These are phyloP conservation scores for Athalia cordata DNA, from an alignment of 2,888 invertebrate species.

Conservation along the genomic window DNA sequence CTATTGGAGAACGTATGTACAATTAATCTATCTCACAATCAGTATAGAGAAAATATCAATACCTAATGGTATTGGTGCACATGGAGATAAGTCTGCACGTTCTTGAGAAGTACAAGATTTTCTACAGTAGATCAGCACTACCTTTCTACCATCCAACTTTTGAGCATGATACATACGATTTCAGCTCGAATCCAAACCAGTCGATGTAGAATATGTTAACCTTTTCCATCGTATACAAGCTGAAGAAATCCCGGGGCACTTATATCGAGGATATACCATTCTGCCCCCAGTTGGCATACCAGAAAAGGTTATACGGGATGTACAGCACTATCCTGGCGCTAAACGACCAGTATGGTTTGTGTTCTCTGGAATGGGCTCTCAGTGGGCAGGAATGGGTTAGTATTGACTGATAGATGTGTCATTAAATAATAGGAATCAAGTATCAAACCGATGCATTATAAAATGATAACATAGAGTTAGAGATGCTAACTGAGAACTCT, in stretches of 20 bases:
- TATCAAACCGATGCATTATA: too few species aligned
- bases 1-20: constrained; percentile 78
- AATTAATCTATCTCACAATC: neutral
- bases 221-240: constrained; percentile 79
- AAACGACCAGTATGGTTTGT: constrained; percentile 89
- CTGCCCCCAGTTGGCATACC: constrained; percentile 65
- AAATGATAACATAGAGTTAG: too few species aligned
- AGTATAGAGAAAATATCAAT: neutral
- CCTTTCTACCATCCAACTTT: neutral
- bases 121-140: too few species aligned
- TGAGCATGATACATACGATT: constrained; percentile 39
- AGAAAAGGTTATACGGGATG: constrained; percentile 73
- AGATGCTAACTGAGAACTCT: too few species aligned
- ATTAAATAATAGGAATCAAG: neutral
- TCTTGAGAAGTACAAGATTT: too few species aligned
- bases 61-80: too few species aligned
- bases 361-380: constrained; percentile 94
- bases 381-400: constrained; percentile 90
- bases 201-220: constrained; percentile 79
- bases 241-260: constrained; percentile 77
- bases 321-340: constrained; percentile 79
- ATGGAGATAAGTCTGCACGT: too few species aligned
- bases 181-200: constrained; percentile 75
- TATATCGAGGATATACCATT: constrained; percentile 86
- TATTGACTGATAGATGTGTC: neutral